A percentile compares a stretch with the other conserved stretches of the same genome.
phyloP scores from a whole-genome alignment of 2,888 invertebrate genomes.

The Nomada fucata region DNA sequence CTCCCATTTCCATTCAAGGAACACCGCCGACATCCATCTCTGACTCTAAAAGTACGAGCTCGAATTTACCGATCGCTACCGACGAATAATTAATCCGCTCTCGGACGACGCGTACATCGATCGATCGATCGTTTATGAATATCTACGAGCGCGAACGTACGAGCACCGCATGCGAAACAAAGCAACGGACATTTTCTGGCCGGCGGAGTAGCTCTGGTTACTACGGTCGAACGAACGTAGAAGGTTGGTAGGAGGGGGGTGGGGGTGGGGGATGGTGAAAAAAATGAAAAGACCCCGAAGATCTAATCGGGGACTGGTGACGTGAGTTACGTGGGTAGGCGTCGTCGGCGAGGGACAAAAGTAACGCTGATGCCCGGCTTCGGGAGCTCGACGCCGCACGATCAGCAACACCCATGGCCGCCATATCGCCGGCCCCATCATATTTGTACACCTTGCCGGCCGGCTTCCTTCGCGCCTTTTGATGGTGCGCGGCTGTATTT shows the following conservation, averaged over 20 bases:
- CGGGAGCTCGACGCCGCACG: slow-evolving; percentile 67
- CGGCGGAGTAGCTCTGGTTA: slow-evolving; percentile 14
- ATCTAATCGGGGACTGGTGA: slow-evolving; percentile 76
- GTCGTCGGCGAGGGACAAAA: slow-evolving; percentile 75
- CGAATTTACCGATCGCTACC: slow-evolving; percentile 29
- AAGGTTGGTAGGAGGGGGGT: no score
- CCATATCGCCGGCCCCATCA: slow-evolving; percentile 76
- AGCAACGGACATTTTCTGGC: slow-evolving; percentile 26
- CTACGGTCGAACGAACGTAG: background rate
- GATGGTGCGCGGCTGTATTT: slow-evolving; percentile 53
- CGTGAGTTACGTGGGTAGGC: slow-evolving; percentile 79
- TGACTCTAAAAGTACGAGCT: slow-evolving; percentile 41
- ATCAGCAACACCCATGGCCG: slow-evolving; percentile 55
- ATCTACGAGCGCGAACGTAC: slow-evolving; percentile 48
- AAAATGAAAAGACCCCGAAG: slow-evolving; percentile 62
- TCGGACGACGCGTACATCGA: slow-evolving; percentile 61
- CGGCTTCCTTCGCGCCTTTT: slow-evolving; percentile 65
- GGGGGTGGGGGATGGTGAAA: no score
- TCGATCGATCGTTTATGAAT: slow-evolving; percentile 69
- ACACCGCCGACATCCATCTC: slow-evolving; percentile 11
- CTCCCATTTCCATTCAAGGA: slow-evolving; percentile 50
- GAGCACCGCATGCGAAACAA: slow-evolving; percentile 13
- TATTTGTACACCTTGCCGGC: slow-evolving; percentile 76
- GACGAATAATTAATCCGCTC: slow-evolving; percentile 41
- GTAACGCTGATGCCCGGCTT: slow-evolving; percentile 58